Base-by-base conservation (phyloP, 2,888 invertebrate species). In the Ormyrus rosae region DNA sequence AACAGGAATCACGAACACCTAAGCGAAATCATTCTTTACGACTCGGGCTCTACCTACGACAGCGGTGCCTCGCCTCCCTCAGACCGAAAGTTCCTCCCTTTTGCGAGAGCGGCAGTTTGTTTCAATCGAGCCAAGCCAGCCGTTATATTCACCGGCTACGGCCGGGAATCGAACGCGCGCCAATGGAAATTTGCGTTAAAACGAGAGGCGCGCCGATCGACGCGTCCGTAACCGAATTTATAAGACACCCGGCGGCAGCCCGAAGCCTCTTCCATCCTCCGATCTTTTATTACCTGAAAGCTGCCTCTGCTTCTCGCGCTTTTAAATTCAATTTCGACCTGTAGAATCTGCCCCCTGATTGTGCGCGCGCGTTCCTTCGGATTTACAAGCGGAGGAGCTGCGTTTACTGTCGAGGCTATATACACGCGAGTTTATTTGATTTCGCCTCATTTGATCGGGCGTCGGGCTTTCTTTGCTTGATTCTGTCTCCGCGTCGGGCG, bases 281-380 rank as follows among this genome's bases (percentile, higher is more conserved):
- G 13, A 6, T 13, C 64, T 4, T 50, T 34, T 11, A 34, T 34
- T 13, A n/a, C 51, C 51, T 53, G 19, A 19, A 19, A 19, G 19
- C 19, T 19, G 19, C 19, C 19, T 19, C 19, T 19, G 51, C 11
- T 5, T 56, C 56, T 34, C 56, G 50, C 13, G 3, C 0, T 11
- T 53, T 8, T n/a, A 55, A 76, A 80, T 80, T 80, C 61, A 53
- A 80, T 80, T 76, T 71, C 51, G 9, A 10, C 60, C 53, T 67
- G 67, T 75, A 65, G 80, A 80, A 75, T 80, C 55, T 71, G 71
- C 61, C 50, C 13, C 71, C 58, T 80, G 80, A 80, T 80, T 80
- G 65, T 69, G 55, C n/a, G 45, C 34, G 55, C 50, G 45, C 50
- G 50, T 78, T 46, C 55, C 68, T 68, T 68, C 46, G 51, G 45